phyloP scores from a whole-genome alignment of 1,140 invertebrate genomes.

The Platyscapa corneri region DNA sequence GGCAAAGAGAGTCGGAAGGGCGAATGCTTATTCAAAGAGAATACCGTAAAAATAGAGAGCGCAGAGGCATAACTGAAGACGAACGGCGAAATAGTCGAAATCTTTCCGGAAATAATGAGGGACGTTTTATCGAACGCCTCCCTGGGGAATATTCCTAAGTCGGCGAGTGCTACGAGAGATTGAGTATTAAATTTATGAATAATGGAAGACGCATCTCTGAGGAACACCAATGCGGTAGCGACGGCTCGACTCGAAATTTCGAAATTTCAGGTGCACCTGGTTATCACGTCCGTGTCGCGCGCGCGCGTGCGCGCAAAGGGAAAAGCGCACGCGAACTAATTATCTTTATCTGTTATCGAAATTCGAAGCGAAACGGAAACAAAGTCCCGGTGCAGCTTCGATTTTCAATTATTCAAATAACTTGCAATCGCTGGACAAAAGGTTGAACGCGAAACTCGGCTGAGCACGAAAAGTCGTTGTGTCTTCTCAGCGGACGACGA shows the following conservation, averaged over 20 bases:
- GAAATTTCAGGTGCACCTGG: no score
- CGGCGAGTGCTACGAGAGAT: neutral
- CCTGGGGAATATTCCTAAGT: neutral
- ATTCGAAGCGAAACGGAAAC: no score
- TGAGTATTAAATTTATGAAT: neutral
- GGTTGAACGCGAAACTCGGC: neutral
- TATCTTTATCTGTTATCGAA: no score
- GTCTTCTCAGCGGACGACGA: neutral
- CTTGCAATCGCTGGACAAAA: neutral
- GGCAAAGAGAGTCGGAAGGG: no score
- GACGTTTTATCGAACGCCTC: neutral
- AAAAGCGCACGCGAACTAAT: no score
- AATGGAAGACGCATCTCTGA: neutral
- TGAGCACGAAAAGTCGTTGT: neutral
- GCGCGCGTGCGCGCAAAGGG: no score
- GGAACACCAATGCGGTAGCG: neutral
- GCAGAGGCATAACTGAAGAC: no score
- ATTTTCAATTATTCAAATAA: slow-evolving; percentile 40
- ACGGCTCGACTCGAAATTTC: no score
- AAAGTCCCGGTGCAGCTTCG: no score
- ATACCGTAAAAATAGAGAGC: neutral
- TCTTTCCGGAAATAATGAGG: neutral
- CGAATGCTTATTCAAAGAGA: slow-evolving; percentile 1
- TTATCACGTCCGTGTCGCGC: no score
- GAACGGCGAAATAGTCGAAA: neutral